Evolutionary conservation across 1,140 invertebrate genomes (phyloP).

Genomic region (Drosophila grimshawi): DNA sequence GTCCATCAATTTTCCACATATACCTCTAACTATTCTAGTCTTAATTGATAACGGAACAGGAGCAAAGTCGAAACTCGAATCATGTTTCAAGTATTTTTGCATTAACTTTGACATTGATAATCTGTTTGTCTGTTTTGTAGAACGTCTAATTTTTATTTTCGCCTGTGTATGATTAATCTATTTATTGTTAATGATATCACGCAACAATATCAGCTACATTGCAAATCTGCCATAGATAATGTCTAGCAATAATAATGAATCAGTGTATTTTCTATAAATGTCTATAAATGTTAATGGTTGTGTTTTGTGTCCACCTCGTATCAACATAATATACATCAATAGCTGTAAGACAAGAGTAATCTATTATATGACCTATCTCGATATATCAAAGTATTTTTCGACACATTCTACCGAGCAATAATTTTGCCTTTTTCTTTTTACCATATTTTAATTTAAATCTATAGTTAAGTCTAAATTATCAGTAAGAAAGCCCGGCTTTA

Average conservation of each 20-base stretch:
- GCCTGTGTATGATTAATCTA: not conserved
- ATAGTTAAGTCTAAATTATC: slow-evolving; percentile 3
- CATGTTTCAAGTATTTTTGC: too few relatives aligned
- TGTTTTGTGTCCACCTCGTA: not conserved
- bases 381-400: not conserved
- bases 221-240: slow-evolving; percentile 1
- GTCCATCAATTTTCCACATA: too few relatives aligned
- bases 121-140: not conserved
- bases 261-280: not conserved
- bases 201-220: slow-evolving; percentile 6
- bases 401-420: not conserved
- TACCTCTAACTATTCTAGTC: too few relatives aligned
- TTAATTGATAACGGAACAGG: too few relatives aligned
- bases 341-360: slow-evolving; percentile 2
- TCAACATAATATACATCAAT: not conserved
- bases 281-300: slow-evolving; percentile 4
- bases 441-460: not conserved
- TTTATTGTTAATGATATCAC: slow-evolving; percentile 2
- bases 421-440: too few relatives aligned
- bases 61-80: not conserved
- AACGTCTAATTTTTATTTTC: too few relatives aligned
- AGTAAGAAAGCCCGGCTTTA: not conserved
- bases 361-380: slow-evolving; percentile 8
- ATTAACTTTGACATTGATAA: not conserved
- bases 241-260: not conserved